Base-by-base conservation (phyloP, 2,113 vertebrate genomes). In the Hippocampus abdominalis region DNA sequence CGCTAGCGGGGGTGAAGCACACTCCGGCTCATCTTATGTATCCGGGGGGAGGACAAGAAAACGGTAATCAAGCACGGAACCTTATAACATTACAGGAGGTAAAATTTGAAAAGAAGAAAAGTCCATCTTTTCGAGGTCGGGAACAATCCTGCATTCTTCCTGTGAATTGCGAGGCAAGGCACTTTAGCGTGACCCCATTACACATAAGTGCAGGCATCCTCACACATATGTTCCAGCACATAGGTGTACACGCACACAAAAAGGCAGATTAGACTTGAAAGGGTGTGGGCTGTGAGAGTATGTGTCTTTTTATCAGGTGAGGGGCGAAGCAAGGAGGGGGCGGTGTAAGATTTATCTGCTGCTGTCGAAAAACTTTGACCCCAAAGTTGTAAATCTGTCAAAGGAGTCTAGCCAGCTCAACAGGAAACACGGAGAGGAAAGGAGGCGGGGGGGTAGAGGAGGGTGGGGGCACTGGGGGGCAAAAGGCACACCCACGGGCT, bases 281-380 rank as follows among this genome's bases (percentile, higher is more conserved):
- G 88, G 83, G 82, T 82, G 81, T 79, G 63, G 68, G 15, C 39
- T 70, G 70, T 68, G 72, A 68, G 76, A 70, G 71, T 84, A 75
- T 77, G 81, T 81, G 82, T 85, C 80, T 89, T 87, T 86, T 87
- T 87, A 87, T 90, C 87, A 87, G 85, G 84, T 89, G 83, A 81
- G 72, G 32, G 72, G 73, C 83, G 78, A 79, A 77, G 79, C 63
- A 5, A 62, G 76, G 73, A 25, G 56, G 69, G 66, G 81, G 70
- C 4, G 68, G 78, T 68, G 79, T 84, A 84, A 92, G 92, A 92
- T 92, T 90, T 92, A 92, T 92, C 87, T 91, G 89, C 88, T 83
- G 88, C 88, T 70, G 89, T 90, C 85, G 83, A 89, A 90, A 92
- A 92, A 91, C 92, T 92, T 91, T 92, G 91, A 91, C 92, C 92